Conservation (phyloP, 2,888 invertebrate species). For the Drosophila helvetica region DNA sequence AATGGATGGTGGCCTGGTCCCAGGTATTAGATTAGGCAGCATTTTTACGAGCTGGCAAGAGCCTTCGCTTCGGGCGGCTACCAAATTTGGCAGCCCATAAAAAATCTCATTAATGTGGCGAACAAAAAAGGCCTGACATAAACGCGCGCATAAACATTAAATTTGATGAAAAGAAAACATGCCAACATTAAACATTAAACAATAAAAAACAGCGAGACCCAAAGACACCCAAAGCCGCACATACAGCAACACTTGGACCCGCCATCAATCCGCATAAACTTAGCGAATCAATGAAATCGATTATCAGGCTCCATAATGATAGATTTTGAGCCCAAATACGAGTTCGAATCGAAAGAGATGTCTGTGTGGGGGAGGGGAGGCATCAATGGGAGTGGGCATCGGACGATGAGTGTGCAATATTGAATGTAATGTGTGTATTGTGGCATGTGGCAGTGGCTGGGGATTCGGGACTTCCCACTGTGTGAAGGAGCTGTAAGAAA, state of each 20-base stretch:
- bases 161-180: slow-evolving; percentile 38
- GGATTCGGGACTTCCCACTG: slow-evolving; percentile 1
- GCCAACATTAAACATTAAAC: not conserved
- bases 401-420: slow-evolving; percentile 30
- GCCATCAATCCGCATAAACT: slow-evolving; percentile 34
- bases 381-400: not conserved
- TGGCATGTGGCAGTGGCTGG: not conserved
- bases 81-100: slow-evolving; percentile 64
- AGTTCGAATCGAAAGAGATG: slow-evolving; percentile 9
- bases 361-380: not conserved
- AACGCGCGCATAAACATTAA: slow-evolving; percentile 50
- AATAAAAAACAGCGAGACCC: slow-evolving; percentile 6
- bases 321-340: not conserved
- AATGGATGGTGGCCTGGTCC: not conserved
- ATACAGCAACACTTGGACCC: not conserved
- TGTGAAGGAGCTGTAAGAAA: not conserved
- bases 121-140: slow-evolving; percentile 58
- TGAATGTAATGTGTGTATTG: not conserved
- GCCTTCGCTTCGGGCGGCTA: slow-evolving; percentile 37
- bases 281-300: slow-evolving; percentile 35
- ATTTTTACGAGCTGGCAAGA: slow-evolving; percentile 29
- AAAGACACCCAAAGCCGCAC: not conserved
- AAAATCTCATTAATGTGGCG: slow-evolving; percentile 52
- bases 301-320: slow-evolving; percentile 33
- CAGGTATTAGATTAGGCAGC: slow-evolving; percentile 40